Base-by-base conservation (phyloP, 2,797 vertebrate genomes). In the Eleutherodactylus coqui region DNA sequence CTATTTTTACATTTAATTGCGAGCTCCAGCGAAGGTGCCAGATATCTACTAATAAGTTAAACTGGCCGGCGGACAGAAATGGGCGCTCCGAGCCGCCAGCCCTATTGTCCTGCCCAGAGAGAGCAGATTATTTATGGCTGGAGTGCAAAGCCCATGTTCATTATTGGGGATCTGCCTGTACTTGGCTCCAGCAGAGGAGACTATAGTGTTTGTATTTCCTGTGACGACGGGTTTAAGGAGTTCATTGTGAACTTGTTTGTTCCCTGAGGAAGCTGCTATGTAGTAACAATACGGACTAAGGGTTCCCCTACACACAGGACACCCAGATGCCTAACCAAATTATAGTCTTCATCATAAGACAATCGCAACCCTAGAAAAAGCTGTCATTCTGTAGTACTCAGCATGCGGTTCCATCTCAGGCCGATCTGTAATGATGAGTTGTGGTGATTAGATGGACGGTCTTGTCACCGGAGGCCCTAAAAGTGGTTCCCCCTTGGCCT, bases 1-100 rank as follows among this genome's bases (percentile, higher is more conserved):
- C 86, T 84, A 87, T 87, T 79, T 84, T 73, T 87, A 87, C 45
- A n/a, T 75, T 84, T 87, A 73, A 84, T 79, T 84, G 76, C 51
- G 3, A 29, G 21, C 49, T 75, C 75, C 83, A 24, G 51, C 34
- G 9, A 45, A 53, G 82, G 76, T 84, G 86, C 86, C 82, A 87
- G 82, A 80, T 60, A 43, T 55, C 70, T 84, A 70, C 86, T 87
- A 84, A 87, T 84, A 43, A 87, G 69, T 60, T 80, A 75, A 75
- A 53, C 67, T 29, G 36, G 49, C 24, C 27, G 36, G 27, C 49
- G 36, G 16, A 36, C 36, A 41, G 36, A 49, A 60, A 58, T 43
- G 21, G 6, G 24, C 14, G 38, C 64, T 38, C 34, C 36, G 8
- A 17, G 14, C 38, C 64, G 4, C 1, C 24, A 38, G 45, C 29